These are phyloP conservation scores for Caenorhabditis sp. DNA, from an alignment of 2,888 invertebrate genomes.

Conservation along the genomic window DNA sequence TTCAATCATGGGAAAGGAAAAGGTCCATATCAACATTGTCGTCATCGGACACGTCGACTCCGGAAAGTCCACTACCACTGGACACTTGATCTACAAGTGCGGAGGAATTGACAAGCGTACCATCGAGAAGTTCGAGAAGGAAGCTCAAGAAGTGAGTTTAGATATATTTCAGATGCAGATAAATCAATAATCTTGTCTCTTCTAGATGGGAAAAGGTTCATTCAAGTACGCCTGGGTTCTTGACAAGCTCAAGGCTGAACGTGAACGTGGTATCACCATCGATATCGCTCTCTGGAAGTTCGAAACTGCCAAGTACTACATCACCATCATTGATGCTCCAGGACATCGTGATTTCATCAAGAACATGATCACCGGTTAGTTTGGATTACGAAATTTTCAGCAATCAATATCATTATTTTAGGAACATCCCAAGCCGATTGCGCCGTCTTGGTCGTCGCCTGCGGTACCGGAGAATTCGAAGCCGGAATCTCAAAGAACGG, in stretches of 20 bases:
- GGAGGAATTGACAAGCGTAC: constrained; percentile 99
- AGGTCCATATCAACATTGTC: constrained; percentile 97
- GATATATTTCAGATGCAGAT: neutral
- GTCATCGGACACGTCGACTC: constrained; percentile 99
- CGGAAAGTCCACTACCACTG: constrained; percentile 94
- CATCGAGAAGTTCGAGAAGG: constrained; percentile 99
- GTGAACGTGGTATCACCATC: constrained; percentile 72
- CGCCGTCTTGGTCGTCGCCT: constrained; percentile 96
- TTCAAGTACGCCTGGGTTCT: constrained; percentile 99
- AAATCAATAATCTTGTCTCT: neutral
- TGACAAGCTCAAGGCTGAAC: constrained; percentile 89
- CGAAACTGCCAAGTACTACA: constrained; percentile 71
- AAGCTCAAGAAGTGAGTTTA: constrained; percentile 83
- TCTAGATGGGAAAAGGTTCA: constrained; percentile 78
- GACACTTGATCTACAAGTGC: constrained; percentile 98
- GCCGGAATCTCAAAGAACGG: constrained; percentile 99
- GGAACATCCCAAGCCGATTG: constrained; percentile 82
- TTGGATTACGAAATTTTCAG: neutral
- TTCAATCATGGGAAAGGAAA: constrained; percentile 87
- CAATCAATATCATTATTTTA: constrained; percentile 16
- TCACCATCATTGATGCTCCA: constrained; percentile 93
- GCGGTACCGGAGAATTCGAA: constrained; percentile 99
- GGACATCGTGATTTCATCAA: constrained; percentile 99
- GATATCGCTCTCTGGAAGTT: constrained; percentile 72
- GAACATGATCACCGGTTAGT: constrained; percentile 97